Percentiles rank a stretch among this genome's conserved stretches.
These are phyloP conservation scores for Habrosyne pyritoides DNA, from an alignment of 2,888 invertebrate genomes.

Conservation along the genomic window DNA sequence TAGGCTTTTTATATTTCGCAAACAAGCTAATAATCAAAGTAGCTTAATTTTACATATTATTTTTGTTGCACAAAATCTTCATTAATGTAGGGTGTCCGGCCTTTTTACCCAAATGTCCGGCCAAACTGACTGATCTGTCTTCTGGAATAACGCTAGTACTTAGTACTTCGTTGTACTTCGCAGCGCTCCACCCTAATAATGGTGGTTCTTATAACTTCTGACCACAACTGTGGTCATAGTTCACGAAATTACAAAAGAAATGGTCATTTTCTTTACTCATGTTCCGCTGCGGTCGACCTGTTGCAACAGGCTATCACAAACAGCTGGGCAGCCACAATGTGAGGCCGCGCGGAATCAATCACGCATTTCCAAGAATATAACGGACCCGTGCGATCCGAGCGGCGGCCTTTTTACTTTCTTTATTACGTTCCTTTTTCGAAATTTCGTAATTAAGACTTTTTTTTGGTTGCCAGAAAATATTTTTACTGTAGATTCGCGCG, in stretches of 20 bases:
- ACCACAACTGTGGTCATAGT: not conserved
- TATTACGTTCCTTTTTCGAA: conserved; percentile 63
- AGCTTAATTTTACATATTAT: no score
- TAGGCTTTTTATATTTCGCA: no score
- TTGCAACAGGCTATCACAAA: conserved; percentile 20
- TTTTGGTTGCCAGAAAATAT: conserved; percentile 42
- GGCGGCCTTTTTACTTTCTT: conserved; percentile 54
- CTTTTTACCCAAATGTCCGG: no score
- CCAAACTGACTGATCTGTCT: no score
- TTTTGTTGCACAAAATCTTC: no score
- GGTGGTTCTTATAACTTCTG: not conserved
- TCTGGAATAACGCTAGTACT: no score
- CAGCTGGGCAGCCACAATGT: conserved; percentile 42
- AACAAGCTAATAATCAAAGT: no score
- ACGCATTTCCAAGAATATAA: conserved; percentile 65
- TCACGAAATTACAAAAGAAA: not conserved
- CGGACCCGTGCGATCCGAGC: conserved; percentile 32
- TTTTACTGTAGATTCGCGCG: conserved; percentile 33
- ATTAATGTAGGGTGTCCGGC: no score
- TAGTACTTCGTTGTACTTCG: no score
- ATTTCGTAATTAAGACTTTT: conserved; percentile 70
- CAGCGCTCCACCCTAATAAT: no score
- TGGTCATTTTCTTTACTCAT: not conserved
- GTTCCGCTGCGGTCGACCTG: not conserved
- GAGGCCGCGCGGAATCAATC: conserved; percentile 64